These are phyloP conservation scores for Odiellus spinosus DNA, from an alignment of 2,888 invertebrate genomes.

Conservation along the genomic window DNA sequence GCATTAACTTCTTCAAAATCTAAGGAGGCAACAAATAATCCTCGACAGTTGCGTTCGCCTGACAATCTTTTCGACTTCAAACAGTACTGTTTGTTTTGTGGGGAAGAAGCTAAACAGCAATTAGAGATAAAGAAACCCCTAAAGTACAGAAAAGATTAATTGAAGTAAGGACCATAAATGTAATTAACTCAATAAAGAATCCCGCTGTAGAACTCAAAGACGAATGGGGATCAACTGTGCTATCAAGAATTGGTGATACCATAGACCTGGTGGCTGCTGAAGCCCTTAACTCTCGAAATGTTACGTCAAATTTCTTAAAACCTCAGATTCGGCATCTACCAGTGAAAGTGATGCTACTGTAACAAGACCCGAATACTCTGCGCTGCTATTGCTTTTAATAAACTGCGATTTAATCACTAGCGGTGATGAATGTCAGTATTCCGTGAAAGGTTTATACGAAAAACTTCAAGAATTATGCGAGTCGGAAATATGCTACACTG, in stretches of 20 bases:
- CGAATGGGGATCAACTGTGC: neutral
- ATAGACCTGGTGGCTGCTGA: conserved; percentile 1
- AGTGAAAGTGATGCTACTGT: neutral
- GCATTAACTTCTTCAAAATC: no score
- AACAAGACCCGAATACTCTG: neutral
- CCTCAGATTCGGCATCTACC: neutral
- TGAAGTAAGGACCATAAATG: no score
- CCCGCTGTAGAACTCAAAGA: no score
- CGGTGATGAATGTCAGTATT: conserved; percentile 1
- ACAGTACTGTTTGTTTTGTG: no score
- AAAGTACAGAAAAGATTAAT: no score
- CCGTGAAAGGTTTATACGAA: neutral
- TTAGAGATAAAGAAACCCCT: no score
- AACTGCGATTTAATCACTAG: neutral
- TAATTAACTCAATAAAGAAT: no score
- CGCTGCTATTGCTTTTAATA: neutral
- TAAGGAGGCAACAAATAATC: no score
- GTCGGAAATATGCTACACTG: neutral
- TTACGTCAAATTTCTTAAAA: neutral
- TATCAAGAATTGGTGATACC: neutral
- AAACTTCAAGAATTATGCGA: no score
- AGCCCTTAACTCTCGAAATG: neutral
- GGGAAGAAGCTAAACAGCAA: no score
- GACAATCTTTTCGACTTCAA: no score
- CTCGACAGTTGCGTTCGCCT: no score